Conservation (phyloP, 2,888 invertebrate genomes). For the Cryptocephalus primarius region DNA sequence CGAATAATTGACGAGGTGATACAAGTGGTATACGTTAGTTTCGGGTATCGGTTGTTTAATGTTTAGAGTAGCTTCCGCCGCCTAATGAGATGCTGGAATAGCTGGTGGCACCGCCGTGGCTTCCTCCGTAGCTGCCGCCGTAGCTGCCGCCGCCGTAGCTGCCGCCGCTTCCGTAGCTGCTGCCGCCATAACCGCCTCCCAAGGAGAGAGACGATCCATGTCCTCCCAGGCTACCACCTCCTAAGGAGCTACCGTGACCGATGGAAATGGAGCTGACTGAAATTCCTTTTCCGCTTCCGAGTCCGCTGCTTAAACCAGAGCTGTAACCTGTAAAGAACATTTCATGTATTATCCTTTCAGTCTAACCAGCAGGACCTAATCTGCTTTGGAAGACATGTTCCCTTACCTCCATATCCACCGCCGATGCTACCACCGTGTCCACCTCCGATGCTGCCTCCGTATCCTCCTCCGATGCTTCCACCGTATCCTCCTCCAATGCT, state of each 20-base stretch:
- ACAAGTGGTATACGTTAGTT: too few relatives aligned
- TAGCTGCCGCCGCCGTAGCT: slow-evolving; percentile 4
- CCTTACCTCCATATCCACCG: slow-evolving; percentile 3
- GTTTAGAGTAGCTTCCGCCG: slow-evolving; percentile 16
- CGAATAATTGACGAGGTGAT: too few relatives aligned
- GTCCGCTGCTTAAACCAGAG: slow-evolving; percentile 5
- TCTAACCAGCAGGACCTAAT: slow-evolving; percentile 10
- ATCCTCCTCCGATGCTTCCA: slow-evolving; percentile 1
- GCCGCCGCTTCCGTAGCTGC: slow-evolving; percentile 9
- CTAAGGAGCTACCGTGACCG: slow-evolving; percentile 3
- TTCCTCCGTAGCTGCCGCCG: neutral
- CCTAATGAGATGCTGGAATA: slow-evolving; percentile 19
- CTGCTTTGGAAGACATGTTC: slow-evolving; percentile 4
- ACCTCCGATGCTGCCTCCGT: slow-evolving; percentile 5
- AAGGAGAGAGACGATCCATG: slow-evolving; percentile 8
- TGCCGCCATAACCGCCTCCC: slow-evolving; percentile 10
- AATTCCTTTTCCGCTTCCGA: slow-evolving; percentile 6
- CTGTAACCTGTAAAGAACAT: neutral
- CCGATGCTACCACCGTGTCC: slow-evolving; percentile 5
- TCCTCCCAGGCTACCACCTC: slow-evolving; percentile 1
- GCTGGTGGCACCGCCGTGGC: slow-evolving; percentile 17
- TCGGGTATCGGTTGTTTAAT: slow-evolving; percentile 2
- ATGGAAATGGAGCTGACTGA: slow-evolving; percentile 2
- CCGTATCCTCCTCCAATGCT: slow-evolving; percentile 1
- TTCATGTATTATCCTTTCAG: slow-evolving; percentile 4